Conservation (phyloP, 2,888 invertebrate genomes). For the Hetaerina titia region DNA sequence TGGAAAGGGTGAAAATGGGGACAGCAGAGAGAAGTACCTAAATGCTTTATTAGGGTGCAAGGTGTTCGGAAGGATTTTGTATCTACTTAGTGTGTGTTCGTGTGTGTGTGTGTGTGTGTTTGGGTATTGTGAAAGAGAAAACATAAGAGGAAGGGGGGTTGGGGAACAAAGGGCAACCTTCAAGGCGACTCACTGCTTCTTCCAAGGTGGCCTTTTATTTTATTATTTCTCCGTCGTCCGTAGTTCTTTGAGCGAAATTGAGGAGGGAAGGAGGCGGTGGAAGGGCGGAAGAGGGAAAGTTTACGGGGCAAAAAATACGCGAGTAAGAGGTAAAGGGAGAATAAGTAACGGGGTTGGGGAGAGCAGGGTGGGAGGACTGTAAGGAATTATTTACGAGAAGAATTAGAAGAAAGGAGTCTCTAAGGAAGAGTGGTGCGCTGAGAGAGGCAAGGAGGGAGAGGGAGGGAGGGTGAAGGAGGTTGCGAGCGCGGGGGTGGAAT, state of each 20-base stretch:
- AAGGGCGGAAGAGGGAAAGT: background rate
- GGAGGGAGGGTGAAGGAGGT: background rate
- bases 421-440: background rate
- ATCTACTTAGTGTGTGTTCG: no score
- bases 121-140: no score
- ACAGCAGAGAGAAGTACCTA: no score
- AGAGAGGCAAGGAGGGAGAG: background rate
- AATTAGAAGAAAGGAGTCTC: background rate
- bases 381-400: slow-evolving; percentile 37
- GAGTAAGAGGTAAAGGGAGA: background rate
- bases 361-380: background rate
- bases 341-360: background rate
- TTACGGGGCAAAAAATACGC: background rate
- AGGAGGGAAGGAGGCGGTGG: background rate
- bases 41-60: no score
- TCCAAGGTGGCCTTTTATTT: background rate
- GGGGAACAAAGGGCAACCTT: background rate
- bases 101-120: no score
- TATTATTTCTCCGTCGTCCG: background rate
- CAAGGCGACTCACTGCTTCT: background rate
- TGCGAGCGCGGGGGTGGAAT: background rate
- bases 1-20: no score
- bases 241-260: background rate
- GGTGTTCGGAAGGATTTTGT: no score
- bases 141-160: background rate